phyloP scores from a whole-genome alignment of 2,797 vertebrate species.

The Rousettus madagascariensis region DNA sequence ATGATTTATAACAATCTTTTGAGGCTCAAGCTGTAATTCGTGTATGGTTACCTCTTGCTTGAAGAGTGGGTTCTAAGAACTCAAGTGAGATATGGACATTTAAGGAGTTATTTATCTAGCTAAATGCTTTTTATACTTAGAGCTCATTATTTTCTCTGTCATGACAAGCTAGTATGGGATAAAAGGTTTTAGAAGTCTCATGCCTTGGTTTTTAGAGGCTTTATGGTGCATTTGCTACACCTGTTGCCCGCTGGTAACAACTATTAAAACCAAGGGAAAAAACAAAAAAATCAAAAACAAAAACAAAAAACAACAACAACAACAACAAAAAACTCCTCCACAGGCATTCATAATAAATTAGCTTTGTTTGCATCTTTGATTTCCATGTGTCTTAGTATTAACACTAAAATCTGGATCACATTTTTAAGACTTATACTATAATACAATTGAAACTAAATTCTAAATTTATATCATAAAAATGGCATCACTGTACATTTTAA shows the following conservation, averaged over 20 bases:
- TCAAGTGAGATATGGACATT: neutral
- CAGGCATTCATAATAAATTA: neutral
- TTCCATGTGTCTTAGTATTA: neutral
- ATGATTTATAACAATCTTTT: neutral
- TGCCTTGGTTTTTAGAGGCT: neutral
- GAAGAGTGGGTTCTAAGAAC: neutral
- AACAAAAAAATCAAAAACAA: neutral
- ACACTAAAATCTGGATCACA: neutral
- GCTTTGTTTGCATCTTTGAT: neutral
- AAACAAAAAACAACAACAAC: neutral
- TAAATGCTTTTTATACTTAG: neutral
- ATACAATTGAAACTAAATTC: neutral
- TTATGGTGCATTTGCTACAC: neutral
- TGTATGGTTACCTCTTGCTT: neutral
- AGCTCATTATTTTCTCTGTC: neutral
- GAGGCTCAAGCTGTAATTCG: neutral
- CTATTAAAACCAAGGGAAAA: neutral
- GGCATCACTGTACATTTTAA: neutral
- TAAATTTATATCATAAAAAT: neutral
- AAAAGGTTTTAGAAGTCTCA: neutral
- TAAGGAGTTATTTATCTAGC: neutral
- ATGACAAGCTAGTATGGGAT: neutral
- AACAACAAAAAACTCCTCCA: too few relatives aligned
- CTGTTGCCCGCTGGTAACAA: neutral
- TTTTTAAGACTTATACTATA: neutral